Evolutionary conservation across 2,113 vertebrate genomes (phyloP), one percentile per base, ranked within the genome.

Genomic region (Oenanthe oenanthe): DNA sequence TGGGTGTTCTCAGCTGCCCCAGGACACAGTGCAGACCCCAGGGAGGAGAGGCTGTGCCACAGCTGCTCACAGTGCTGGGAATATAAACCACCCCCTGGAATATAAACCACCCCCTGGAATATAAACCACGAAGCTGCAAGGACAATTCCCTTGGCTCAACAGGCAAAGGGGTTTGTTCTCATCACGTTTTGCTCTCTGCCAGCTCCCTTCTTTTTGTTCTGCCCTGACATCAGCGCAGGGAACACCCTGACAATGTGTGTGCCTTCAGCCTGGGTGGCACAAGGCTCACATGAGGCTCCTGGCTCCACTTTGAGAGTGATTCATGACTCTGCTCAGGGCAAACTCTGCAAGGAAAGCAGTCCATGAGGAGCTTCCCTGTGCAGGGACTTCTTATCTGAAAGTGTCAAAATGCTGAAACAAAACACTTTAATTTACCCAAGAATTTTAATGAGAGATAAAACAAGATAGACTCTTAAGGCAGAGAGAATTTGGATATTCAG

Each of bases 41-140:
- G 74, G 51, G 12, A 62, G 60, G 45, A 78, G 56, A 65, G 45
- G 24, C 36, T 47, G 38, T 28, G 43, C 26, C 58, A 12, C n/a
- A 38, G 47, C 26, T 51, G 43, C 66, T 63, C 29, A 12, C 25
- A 21, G 45, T 1, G 2, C 22, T 24, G 40, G 24, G 9, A 51
- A 20, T 36, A 36, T 36, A 36, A 36, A 36, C n/a, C n/a, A 25
- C 3, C 34, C 34, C 1, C 0, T 0, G 58, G 6, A 38, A 45
- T 31, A 17, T 3, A 16, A 84, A 62, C 25, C 42, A 25, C 3
- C 34, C 34, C 1, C 0, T 0, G 58, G 6, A 38, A 45, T 31
- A 17, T 3, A 16, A 84, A 62, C 25, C 42, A 25, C 3, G 4
- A 42, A 61, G 29, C 31, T 80, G 21, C 25, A 54, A 60, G 54